Evolutionary conservation across 2,797 vertebrate species (phyloP).

Genomic region (Anas georgica): DNA sequence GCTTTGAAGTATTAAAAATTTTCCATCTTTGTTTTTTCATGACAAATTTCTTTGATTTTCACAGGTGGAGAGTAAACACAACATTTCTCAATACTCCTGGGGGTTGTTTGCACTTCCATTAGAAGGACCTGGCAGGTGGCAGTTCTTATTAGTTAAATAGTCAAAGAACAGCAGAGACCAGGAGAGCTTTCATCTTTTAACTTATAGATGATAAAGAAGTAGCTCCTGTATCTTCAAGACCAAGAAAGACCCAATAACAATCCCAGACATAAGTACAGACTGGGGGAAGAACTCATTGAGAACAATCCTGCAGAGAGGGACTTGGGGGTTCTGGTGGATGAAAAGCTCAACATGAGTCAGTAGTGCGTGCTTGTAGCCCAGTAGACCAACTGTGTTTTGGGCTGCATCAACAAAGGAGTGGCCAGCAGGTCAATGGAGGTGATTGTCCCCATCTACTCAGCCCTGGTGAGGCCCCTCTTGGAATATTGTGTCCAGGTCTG

Average conservation of each 20-base stretch:
- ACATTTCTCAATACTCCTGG: background rate
- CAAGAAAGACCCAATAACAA: background rate
- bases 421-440: background rate
- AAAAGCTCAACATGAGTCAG: no score
- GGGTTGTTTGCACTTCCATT: background rate
- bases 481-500: no score
- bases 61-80: background rate
- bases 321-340: no score
- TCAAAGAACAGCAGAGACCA: background rate
- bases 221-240: background rate
- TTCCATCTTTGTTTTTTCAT: background rate
- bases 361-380: no score
- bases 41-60: background rate
- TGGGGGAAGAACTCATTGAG: no score
- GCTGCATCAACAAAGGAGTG: no score
- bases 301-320: no score
- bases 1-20: background rate
- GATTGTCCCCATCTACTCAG: background rate
- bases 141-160: background rate
- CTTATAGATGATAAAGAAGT: background rate
- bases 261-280: no score
- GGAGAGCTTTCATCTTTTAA: background rate
- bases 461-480: background rate
- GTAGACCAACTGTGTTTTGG: no score
- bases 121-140: background rate